These are phyloP conservation scores for Botrylloides violaceus DNA, from an alignment of 23 tunicate species.

Conservation along the genomic window DNA sequence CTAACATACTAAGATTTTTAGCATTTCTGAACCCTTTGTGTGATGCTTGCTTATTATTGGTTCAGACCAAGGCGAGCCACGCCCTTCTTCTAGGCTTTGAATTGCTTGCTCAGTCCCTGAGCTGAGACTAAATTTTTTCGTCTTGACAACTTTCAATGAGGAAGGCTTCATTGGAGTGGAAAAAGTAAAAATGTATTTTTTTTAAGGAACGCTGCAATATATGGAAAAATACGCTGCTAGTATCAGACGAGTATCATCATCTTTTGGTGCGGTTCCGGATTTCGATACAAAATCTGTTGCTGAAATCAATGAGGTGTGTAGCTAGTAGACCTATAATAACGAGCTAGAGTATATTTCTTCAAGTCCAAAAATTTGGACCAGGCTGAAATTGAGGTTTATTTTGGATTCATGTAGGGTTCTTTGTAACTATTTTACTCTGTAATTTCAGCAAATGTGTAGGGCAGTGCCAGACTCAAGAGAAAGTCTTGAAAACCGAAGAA, in stretches of 20 bases:
- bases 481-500: conserved; percentile 37
- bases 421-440: not conserved
- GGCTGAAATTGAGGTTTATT: not conserved
- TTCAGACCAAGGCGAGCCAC: no score
- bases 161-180: no score
- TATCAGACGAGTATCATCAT: conserved; percentile 52
- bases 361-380: not conserved
- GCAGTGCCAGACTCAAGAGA: conserved; percentile 45
- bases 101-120: no score
- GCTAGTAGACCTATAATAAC: no score
- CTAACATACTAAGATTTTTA: no score
- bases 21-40: not conserved
- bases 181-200: conserved; percentile 1
- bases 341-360: not conserved
- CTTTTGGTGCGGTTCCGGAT: conserved; percentile 75
- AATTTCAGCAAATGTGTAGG: conserved; percentile 30
- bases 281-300: conserved; percentile 50
- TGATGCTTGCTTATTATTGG: not conserved
- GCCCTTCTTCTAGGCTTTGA: no score
- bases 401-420: no score
- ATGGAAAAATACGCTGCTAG: conserved; percentile 80
- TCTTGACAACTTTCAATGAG: no score
- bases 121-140: no score
- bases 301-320: conserved; percentile 20
- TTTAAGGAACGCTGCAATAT: conserved; percentile 54